Evolutionary conservation across 2,797 vertebrate species (phyloP).

Genomic region (Micrastur ruficollis): DNA sequence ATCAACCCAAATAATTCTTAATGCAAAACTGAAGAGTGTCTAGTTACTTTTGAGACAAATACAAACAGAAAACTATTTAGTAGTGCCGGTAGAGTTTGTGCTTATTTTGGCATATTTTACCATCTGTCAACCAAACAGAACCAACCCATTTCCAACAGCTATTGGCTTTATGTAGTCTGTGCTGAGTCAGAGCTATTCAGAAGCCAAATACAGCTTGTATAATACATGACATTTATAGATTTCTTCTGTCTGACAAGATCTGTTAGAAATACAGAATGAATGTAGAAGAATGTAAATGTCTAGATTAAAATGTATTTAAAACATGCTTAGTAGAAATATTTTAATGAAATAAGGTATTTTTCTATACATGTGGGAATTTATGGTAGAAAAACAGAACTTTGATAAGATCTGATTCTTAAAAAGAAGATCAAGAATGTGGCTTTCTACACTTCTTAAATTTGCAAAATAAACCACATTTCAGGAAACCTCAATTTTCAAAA

Average conservation of each 20-base stretch:
- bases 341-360: slow-evolving; percentile 2
- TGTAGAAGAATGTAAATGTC: background rate
- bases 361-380: background rate
- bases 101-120: slow-evolving; percentile 1
- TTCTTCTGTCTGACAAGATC: slow-evolving; percentile 34
- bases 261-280: slow-evolving; percentile 21
- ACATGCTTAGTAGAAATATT: slow-evolving; percentile 21
- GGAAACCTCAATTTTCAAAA: slow-evolving; percentile 56
- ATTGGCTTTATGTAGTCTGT: background rate
- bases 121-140: slow-evolving; percentile 5
- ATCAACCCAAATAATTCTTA: background rate
- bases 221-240: slow-evolving; percentile 14
- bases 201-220: background rate
- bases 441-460: slow-evolving; percentile 51
- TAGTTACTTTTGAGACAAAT: slow-evolving; percentile 49
- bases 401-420: slow-evolving; percentile 40
- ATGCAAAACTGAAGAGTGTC: background rate
- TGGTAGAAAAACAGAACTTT: background rate
- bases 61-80: slow-evolving; percentile 41
- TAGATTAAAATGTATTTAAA: background rate
- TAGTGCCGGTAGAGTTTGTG: background rate
- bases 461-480: slow-evolving; percentile 66
- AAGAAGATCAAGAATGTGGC: slow-evolving; percentile 50
- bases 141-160: slow-evolving; percentile 42
- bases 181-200: slow-evolving; percentile 54